Percentiles rank a stretch among this genome's conserved stretches.
Evolutionary conservation across 2,888 invertebrate genomes (phyloP).

Genomic region (Caenorhabditis imperialis): DNA sequence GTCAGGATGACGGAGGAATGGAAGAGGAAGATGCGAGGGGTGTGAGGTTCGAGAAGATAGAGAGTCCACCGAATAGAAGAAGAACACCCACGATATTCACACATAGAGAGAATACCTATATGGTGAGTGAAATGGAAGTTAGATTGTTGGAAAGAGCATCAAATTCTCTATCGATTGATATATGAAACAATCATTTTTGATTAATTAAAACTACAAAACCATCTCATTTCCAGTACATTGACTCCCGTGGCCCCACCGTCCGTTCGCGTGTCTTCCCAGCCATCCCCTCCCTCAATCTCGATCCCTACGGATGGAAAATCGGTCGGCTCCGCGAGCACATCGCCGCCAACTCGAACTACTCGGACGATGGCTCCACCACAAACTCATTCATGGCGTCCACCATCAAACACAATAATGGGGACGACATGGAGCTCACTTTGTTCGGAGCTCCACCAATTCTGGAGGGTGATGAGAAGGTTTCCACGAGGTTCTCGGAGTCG

Average conservation of each 20-base stretch:
- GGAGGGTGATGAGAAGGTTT: slow-evolving; percentile 16
- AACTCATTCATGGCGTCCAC: slow-evolving; percentile 50
- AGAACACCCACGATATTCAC: slow-evolving; percentile 45
- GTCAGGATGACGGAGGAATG: slow-evolving; percentile 19
- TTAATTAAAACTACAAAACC: not conserved
- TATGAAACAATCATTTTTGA: not conserved
- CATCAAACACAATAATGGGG: slow-evolving; percentile 8
- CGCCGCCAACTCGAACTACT: slow-evolving; percentile 25
- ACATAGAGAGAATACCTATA: slow-evolving; percentile 53
- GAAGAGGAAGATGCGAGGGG: slow-evolving; percentile 7
- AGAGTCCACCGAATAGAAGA: slow-evolving; percentile 41
- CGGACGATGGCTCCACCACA: slow-evolving; percentile 18
- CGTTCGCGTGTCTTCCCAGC: slow-evolving; percentile 46
- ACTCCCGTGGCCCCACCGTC: slow-evolving; percentile 74
- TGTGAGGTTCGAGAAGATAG: slow-evolving; percentile 8
- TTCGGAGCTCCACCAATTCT: slow-evolving; percentile 69
- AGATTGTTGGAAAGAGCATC: not conserved
- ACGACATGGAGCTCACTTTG: slow-evolving; percentile 59
- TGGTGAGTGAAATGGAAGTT: slow-evolving; percentile 4
- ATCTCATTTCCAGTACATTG: slow-evolving; percentile 70
- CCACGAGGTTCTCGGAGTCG: slow-evolving; percentile 39
- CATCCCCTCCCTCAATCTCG: slow-evolving; percentile 26
- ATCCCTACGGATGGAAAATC: slow-evolving; percentile 52
- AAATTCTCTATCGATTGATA: too few species aligned
- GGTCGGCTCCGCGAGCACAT: slow-evolving; percentile 52